Conservation (phyloP, 2,113 vertebrate genomes). For the Raja brachyura region DNA sequence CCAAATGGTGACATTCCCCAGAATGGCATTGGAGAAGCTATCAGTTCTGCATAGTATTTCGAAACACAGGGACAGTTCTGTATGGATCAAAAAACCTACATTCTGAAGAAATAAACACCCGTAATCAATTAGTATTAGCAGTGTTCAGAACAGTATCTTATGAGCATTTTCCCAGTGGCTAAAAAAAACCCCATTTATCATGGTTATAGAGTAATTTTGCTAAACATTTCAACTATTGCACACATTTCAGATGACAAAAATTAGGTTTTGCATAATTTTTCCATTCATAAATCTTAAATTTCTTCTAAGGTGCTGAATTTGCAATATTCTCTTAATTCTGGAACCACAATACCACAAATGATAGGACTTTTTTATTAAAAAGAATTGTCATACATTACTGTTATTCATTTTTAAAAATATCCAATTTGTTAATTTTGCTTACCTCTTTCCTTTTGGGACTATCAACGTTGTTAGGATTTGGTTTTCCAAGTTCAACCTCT, state of each 20-base stretch:
- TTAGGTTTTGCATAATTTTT: background rate
- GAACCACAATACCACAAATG: background rate
- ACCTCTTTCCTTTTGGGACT: background rate
- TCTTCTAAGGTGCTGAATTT: too few species aligned
- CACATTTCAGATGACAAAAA: background rate
- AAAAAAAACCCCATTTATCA: background rate
- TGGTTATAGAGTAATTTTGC: background rate
- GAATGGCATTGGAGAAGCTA: background rate
- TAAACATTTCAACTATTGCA: background rate
- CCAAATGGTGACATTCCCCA: background rate
- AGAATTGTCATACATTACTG: too few species aligned
- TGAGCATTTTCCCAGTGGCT: background rate
- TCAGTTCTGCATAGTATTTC: background rate
- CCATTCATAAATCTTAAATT: background rate
- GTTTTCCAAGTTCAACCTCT: background rate
- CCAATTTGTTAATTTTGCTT: background rate
- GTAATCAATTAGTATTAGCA: background rate
- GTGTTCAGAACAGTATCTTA: background rate
- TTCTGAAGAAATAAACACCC: background rate
- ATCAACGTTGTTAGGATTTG: background rate
- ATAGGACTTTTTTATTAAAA: background rate
- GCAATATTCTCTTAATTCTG: background rate
- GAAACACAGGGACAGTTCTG: background rate
- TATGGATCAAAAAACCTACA: background rate
- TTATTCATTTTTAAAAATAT: too few species aligned